A percentile compares a stretch with the other conserved stretches of the same genome.
These are phyloP conservation scores for Salvelinus fontinalis DNA, from an alignment of 2,113 vertebrate species.

Conservation along the genomic window DNA sequence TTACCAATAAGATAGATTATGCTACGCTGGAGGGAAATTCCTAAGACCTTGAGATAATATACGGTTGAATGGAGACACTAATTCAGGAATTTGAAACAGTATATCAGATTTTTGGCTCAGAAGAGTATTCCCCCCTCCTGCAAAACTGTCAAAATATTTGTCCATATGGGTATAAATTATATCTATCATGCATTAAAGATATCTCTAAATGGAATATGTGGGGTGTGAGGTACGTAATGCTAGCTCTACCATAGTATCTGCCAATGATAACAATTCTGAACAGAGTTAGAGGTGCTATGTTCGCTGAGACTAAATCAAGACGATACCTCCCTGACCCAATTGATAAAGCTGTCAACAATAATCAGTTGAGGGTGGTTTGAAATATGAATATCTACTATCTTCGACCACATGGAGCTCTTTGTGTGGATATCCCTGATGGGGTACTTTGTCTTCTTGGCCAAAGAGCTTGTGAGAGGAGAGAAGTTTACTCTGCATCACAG, in stretches of 20 bases:
- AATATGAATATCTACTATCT: neutral
- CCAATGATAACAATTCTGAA: neutral
- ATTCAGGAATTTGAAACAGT: neutral
- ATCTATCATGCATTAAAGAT: neutral
- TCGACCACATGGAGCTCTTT: too few relatives aligned
- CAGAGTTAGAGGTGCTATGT: neutral
- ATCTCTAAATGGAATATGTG: too few relatives aligned
- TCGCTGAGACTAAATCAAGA: neutral
- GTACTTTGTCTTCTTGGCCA: neutral
- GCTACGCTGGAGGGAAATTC: neutral
- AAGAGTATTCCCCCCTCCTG: neutral
- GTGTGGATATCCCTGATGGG: slow-evolving; percentile 2
- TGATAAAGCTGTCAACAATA: neutral
- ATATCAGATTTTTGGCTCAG: neutral
- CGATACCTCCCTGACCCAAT: neutral
- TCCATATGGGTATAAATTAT: neutral
- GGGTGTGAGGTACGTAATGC: neutral
- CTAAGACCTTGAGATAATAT: neutral
- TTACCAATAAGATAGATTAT: neutral
- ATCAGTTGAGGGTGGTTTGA: neutral
- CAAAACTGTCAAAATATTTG: neutral
- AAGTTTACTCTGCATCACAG: neutral
- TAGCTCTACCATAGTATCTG: neutral
- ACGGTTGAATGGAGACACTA: neutral
- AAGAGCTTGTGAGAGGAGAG: neutral